Conservation (phyloP, 2,113 vertebrate species). For the Egretta garzetta region DNA sequence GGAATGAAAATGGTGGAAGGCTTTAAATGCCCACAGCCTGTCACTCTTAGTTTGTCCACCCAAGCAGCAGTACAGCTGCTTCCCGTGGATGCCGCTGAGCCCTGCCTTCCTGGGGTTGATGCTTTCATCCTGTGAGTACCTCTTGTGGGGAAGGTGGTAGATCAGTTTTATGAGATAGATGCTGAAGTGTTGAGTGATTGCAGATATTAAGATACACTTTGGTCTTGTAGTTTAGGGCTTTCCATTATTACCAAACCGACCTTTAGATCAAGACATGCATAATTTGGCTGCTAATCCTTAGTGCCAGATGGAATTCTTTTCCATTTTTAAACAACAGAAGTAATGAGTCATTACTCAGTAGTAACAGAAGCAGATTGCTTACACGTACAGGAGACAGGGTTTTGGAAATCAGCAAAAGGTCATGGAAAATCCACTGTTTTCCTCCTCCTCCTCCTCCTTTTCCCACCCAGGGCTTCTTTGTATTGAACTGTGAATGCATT, state of each 20-base stretch:
- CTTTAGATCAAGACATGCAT: background rate
- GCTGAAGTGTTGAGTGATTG: background rate
- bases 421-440: background rate
- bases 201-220: background rate
- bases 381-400: background rate
- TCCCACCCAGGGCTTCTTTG: background rate
- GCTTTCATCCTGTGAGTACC: background rate
- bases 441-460: background rate
- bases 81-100: rapidly evolving
- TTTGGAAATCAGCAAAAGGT: background rate
- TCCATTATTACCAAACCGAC: background rate
- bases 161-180: background rate
- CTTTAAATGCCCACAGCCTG: rapidly evolving
- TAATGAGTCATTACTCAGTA: background rate
- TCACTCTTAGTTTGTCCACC: rapidly evolving
- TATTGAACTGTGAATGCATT: background rate
- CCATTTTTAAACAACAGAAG: background rate
- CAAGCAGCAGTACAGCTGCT: background rate
- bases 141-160: background rate
- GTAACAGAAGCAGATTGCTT: background rate
- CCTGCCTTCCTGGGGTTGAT: background rate
- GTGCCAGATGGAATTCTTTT: background rate
- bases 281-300: background rate
- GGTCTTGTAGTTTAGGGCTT: background rate
- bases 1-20: rapidly evolving